A percentile compares a stretch with the other conserved stretches of the same genome.
Evolutionary conservation across 2,888 invertebrate genomes (phyloP).

Genomic region (Pharmacophagus antenor): DNA sequence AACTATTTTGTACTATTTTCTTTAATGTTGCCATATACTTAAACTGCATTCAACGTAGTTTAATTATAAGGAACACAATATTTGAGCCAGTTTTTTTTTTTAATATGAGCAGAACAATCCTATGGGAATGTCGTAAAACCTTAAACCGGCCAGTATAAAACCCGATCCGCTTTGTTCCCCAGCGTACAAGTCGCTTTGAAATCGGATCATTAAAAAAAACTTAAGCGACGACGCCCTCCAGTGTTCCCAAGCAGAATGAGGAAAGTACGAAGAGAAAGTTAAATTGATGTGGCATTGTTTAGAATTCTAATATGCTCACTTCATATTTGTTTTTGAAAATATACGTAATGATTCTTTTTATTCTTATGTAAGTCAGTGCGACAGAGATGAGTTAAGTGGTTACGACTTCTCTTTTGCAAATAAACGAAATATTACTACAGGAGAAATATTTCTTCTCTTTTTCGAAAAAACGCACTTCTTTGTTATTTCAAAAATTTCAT

Average conservation of each 20-base stretch:
- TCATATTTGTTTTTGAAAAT: conserved; percentile 8
- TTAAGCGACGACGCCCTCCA: conserved; percentile 26
- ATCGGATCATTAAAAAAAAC: conserved; percentile 27
- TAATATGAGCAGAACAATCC: neutral
- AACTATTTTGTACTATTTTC: no score
- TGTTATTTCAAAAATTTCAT: no score
- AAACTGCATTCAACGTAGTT: no score
- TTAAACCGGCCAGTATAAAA: conserved; percentile 12
- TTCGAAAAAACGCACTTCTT: no score
- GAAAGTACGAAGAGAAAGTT: conserved; percentile 29
- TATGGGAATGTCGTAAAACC: conserved; percentile 9
- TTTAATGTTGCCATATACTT: no score
- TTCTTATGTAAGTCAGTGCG: neutral
- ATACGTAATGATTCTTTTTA: conserved; percentile 3
- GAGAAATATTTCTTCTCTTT: no score
- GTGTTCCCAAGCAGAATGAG: conserved; percentile 29
- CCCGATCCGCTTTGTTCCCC: conserved; percentile 27
- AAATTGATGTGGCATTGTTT: conserved; percentile 31
- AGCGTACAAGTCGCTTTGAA: conserved; percentile 21
- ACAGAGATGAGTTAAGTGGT: neutral
- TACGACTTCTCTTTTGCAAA: neutral
- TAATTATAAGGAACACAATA: no score
- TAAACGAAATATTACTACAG: neutral
- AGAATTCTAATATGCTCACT: conserved; percentile 15
- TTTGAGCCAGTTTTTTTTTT: no score